Evolutionary conservation across 2,797 vertebrate genomes (phyloP).

Genomic region (Nannoperca obscura): DNA sequence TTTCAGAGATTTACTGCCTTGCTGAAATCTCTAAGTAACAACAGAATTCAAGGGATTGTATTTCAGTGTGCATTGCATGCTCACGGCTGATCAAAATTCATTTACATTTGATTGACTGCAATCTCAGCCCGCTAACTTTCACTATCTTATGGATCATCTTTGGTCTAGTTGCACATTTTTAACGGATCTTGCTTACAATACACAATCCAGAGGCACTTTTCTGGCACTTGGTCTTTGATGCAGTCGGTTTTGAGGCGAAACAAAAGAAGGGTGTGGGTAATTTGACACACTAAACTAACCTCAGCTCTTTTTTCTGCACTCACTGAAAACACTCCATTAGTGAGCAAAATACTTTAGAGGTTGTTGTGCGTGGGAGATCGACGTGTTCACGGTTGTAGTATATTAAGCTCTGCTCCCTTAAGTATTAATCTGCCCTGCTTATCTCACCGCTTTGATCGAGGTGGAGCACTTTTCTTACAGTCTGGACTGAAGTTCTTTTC

Average conservation of each 20-base stretch:
- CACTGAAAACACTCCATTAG: constrained; percentile 66
- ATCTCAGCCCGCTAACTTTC: constrained; percentile 6
- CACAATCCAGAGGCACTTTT: constrained; percentile 43
- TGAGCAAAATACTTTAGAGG: constrained; percentile 54
- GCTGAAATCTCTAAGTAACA: constrained; percentile 7
- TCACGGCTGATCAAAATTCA: constrained; percentile 24
- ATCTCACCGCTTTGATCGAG: constrained; percentile 57
- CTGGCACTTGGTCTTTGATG: constrained; percentile 54
- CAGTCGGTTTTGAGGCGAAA: constrained; percentile 47
- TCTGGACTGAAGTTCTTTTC: constrained; percentile 35
- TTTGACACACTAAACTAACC: constrained; percentile 56
- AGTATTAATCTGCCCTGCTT: constrained; percentile 60
- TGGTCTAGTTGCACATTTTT: constrained; percentile 41
- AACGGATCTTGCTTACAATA: constrained; percentile 36
- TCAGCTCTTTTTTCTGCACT: constrained; percentile 41
- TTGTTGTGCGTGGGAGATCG: constrained; percentile 47
- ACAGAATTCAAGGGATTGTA: background rate
- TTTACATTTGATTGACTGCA: constrained; percentile 18
- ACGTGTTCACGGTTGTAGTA: constrained; percentile 52
- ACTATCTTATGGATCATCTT: constrained; percentile 25
- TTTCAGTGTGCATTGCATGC: constrained; percentile 8
- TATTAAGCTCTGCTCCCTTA: constrained; percentile 52
- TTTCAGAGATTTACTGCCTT: constrained; percentile 9
- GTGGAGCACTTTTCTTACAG: constrained; percentile 47
- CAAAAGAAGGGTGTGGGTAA: constrained; percentile 55